Conservation (phyloP, 1,140 invertebrate species). For the Bombus superbus region DNA sequence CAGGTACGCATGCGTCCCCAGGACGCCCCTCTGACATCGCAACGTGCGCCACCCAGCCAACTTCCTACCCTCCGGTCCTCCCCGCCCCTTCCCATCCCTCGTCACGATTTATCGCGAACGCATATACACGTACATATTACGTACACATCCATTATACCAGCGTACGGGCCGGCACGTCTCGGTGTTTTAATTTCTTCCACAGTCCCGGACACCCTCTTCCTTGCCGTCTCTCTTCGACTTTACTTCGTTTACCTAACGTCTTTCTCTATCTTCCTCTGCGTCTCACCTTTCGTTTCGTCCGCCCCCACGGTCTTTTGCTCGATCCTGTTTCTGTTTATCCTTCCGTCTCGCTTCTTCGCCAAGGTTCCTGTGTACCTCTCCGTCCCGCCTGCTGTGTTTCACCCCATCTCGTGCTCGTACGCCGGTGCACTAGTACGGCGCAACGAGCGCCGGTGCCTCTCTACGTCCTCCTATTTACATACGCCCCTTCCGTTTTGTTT, state of each 20-base stretch:
- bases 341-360: background rate
- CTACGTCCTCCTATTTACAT: too few relatives aligned
- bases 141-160: constrained; percentile 17
- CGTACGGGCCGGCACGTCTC: constrained; percentile 57
- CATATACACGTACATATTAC: background rate
- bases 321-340: constrained; percentile 27
- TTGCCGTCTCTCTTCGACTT: background rate
- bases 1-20: constrained; percentile 73
- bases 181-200: constrained; percentile 65
- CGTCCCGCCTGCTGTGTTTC: background rate
- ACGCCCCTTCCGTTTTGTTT: background rate
- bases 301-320: constrained; percentile 11
- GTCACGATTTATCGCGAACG: constrained; percentile 22
- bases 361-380: background rate
- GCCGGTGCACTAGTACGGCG: background rate
- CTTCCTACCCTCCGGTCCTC: constrained; percentile 23
- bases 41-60: constrained; percentile 60
- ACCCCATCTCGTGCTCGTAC: background rate
- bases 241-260: background rate
- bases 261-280: background rate
- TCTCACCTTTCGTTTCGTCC: background rate
- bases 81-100: background rate
- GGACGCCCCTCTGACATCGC: constrained; percentile 61
- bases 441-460: background rate
- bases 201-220: constrained; percentile 4